phyloP scores from a whole-genome alignment of 2,888 invertebrate genomes.

The Agrochola litura region DNA sequence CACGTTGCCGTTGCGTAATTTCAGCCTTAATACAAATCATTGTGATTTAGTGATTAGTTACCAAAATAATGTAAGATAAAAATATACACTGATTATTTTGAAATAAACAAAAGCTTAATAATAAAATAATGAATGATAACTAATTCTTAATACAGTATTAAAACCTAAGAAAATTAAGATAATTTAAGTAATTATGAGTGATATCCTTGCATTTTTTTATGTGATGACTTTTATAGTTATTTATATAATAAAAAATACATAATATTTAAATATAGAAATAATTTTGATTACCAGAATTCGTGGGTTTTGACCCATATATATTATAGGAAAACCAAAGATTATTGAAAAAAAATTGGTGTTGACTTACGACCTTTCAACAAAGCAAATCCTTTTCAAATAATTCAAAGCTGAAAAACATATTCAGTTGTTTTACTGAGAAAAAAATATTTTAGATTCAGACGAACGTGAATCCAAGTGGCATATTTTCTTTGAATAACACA shows the following conservation, averaged over 20 bases:
- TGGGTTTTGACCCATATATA: not conserved
- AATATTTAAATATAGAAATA: not conserved
- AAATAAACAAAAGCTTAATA: too few relatives aligned
- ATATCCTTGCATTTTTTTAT: not conserved
- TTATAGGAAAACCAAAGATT: too few relatives aligned
- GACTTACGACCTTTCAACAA: not conserved
- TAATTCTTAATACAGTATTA: not conserved
- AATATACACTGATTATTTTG: not conserved
- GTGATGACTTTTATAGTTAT: too few relatives aligned
- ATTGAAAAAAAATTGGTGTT: not conserved
- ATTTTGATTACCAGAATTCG: not conserved
- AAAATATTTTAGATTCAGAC: not conserved
- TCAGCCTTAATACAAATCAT: not conserved
- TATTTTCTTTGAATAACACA: not conserved
- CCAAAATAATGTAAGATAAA: not conserved
- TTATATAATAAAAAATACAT: not conserved
- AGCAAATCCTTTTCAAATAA: not conserved
- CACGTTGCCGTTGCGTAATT: slow-evolving; percentile 55
- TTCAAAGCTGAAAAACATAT: not conserved
- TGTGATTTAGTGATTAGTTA: not conserved
- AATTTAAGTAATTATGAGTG: not conserved
- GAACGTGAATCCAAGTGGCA: not conserved
- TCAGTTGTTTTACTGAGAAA: not conserved
- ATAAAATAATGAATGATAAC: not conserved
- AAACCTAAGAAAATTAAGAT: not conserved